These are phyloP conservation scores for Drosophila anomalata DNA, from an alignment of 2,888 invertebrate genomes.

Conservation along the genomic window DNA sequence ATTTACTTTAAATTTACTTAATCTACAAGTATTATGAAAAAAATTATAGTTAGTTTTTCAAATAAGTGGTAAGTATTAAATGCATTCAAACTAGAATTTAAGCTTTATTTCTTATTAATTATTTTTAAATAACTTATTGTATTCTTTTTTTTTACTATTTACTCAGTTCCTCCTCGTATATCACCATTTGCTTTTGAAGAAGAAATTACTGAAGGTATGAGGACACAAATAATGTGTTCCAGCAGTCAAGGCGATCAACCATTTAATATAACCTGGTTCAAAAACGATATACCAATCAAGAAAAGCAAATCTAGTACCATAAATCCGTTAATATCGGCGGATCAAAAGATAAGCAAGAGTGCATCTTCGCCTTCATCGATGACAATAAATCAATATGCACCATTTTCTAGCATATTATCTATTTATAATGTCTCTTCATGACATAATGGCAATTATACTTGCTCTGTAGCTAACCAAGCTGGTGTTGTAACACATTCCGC, in stretches of 20 bases:
- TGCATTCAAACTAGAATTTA: neutral
- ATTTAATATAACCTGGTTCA: slow-evolving; percentile 85
- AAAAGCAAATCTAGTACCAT: slow-evolving; percentile 58
- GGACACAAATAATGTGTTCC: slow-evolving; percentile 88
- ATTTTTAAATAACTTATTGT: neutral
- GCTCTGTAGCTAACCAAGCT: slow-evolving; percentile 82
- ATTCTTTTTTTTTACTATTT: slow-evolving; percentile 18
- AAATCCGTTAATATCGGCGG: slow-evolving; percentile 24
- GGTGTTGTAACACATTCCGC: slow-evolving; percentile 85
- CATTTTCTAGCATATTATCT: slow-evolving; percentile 85
- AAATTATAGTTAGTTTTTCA: too few relatives aligned
- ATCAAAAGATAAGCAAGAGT: slow-evolving; percentile 33
- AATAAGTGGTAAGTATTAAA: too few relatives aligned
- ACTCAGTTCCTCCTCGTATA: slow-evolving; percentile 90
- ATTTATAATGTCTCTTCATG: slow-evolving; percentile 84
- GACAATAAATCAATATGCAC: slow-evolving; percentile 85
- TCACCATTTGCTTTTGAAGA: slow-evolving; percentile 92
- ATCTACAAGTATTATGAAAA: too few relatives aligned
- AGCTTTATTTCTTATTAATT: neutral
- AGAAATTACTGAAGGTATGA: slow-evolving; percentile 91
- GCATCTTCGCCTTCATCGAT: slow-evolving; percentile 80
- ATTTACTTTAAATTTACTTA: too few relatives aligned
- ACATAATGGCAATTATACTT: slow-evolving; percentile 84
- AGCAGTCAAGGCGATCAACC: slow-evolving; percentile 86
- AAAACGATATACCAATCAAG: slow-evolving; percentile 82